Evolutionary conservation across 1,140 invertebrate genomes (phyloP).

Genomic region (Drosophila ohnishii): DNA sequence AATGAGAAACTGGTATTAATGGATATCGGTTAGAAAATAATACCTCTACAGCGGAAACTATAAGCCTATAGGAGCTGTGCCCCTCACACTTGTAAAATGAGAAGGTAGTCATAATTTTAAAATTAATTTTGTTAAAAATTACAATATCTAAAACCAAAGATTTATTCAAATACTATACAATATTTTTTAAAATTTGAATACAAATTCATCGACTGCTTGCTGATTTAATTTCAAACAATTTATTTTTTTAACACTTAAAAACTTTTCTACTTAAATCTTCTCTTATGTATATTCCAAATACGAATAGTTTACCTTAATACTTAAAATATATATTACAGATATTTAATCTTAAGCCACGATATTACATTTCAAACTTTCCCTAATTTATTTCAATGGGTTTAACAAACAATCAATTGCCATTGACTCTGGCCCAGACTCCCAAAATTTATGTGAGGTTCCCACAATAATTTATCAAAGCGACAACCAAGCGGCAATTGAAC

Average conservation of each 20-base stretch:
- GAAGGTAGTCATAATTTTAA: not conserved
- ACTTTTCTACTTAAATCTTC: too few species aligned
- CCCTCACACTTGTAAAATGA: not conserved
- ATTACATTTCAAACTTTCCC: not conserved
- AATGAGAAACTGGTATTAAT: accelerated
- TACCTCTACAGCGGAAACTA: not conserved
- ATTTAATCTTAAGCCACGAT: not conserved
- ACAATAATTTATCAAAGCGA: constrained; percentile 69
- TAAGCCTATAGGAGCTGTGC: not conserved
- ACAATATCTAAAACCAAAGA: not conserved
- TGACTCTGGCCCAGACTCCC: not conserved
- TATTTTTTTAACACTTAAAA: too few species aligned
- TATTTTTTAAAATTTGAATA: too few species aligned
- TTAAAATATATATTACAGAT: not conserved
- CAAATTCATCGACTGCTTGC: too few species aligned
- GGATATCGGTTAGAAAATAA: not conserved
- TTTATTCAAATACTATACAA: not conserved
- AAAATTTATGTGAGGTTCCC: constrained; percentile 54
- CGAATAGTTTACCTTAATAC: not conserved
- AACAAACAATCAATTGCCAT: constrained; percentile 2
- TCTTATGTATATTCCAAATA: too few species aligned
- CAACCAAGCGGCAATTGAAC: constrained; percentile 32
- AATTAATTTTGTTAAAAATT: not conserved
- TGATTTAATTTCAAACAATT: too few species aligned
- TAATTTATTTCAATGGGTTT: not conserved